Percentiles rank a stretch among this genome's conserved stretches.
These are phyloP conservation scores for Sminthurinus aureus DNA, from an alignment of 2,888 invertebrate species.

Conservation along the genomic window DNA sequence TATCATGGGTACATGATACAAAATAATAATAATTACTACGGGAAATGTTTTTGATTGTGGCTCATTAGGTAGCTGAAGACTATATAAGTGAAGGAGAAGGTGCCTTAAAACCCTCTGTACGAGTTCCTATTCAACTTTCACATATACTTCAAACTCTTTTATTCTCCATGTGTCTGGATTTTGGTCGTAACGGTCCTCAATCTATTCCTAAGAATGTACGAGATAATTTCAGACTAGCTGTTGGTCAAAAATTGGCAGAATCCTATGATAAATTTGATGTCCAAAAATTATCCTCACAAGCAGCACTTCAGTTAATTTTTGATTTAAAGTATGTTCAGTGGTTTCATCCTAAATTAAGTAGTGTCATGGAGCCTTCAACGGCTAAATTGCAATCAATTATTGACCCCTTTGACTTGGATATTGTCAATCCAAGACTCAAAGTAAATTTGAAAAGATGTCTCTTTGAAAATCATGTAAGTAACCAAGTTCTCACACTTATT, in stretches of 20 bases:
- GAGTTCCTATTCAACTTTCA: slow-evolving; percentile 56
- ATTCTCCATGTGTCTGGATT: slow-evolving; percentile 48
- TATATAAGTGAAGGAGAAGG: slow-evolving; percentile 50
- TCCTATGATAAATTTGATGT: slow-evolving; percentile 44
- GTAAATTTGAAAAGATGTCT: slow-evolving; percentile 56
- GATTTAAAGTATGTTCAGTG: slow-evolving; percentile 57
- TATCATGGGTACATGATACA: too few relatives aligned
- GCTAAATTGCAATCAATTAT: slow-evolving; percentile 47
- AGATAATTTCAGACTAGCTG: slow-evolving; percentile 46
- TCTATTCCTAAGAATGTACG: slow-evolving; percentile 55
- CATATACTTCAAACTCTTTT: slow-evolving; percentile 51
- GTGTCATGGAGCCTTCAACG: slow-evolving; percentile 45
- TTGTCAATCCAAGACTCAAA: slow-evolving; percentile 52
- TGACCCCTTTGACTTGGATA: slow-evolving; percentile 59
- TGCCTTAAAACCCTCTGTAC: slow-evolving; percentile 52
- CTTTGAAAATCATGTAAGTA: slow-evolving; percentile 58
- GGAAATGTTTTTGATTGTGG: slow-evolving; percentile 9
- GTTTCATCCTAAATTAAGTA: slow-evolving; percentile 54
- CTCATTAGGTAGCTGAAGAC: slow-evolving; percentile 47
- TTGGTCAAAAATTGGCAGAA: slow-evolving; percentile 46
- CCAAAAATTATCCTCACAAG: slow-evolving; percentile 43
- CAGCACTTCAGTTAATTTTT: slow-evolving; percentile 55
- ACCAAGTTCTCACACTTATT: neutral
- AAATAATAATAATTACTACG: neutral
- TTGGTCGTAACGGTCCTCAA: slow-evolving; percentile 55